phyloP scores from a whole-genome alignment of 2,888 invertebrate genomes.

The Hipparchia semele region DNA sequence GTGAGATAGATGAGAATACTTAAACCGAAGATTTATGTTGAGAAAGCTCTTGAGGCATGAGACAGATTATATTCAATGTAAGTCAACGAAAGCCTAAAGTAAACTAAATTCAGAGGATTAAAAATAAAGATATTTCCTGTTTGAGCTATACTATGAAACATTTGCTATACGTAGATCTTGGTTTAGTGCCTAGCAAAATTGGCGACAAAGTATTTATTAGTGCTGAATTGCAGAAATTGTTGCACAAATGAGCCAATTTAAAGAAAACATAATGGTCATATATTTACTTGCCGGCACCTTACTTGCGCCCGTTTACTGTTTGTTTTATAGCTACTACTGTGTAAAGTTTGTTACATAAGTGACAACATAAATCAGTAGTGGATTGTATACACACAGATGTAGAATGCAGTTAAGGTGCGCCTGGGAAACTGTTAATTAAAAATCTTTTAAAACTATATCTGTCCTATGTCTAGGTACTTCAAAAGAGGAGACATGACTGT shows the following conservation, averaged over 20 bases:
- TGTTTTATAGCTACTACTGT: slow-evolving; percentile 36
- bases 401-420: slow-evolving; percentile 44
- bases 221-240: slow-evolving; percentile 1
- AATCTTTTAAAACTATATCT: slow-evolving; percentile 13
- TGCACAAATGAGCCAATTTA: slow-evolving; percentile 29
- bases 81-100: too few relatives aligned
- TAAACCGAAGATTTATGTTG: background rate
- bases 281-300: slow-evolving; percentile 25
- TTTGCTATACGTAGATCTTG: background rate
- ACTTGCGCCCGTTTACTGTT: slow-evolving; percentile 29
- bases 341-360: slow-evolving; percentile 40
- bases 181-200: background rate
- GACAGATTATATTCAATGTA: too few relatives aligned
- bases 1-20: background rate
- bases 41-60: background rate
- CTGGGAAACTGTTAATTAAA: slow-evolving; percentile 62
- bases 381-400: slow-evolving; percentile 23
- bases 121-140: too few relatives aligned
- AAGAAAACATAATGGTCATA: slow-evolving; percentile 29
- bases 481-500: slow-evolving; percentile 14
- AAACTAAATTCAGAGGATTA: too few relatives aligned
- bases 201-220: background rate
- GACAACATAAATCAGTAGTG: slow-evolving; percentile 42
- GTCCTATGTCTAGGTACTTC: background rate
- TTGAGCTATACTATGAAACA: too few relatives aligned